Evolutionary conservation across 2,888 invertebrate species (phyloP).

Genomic region (Abrostola triplasia): DNA sequence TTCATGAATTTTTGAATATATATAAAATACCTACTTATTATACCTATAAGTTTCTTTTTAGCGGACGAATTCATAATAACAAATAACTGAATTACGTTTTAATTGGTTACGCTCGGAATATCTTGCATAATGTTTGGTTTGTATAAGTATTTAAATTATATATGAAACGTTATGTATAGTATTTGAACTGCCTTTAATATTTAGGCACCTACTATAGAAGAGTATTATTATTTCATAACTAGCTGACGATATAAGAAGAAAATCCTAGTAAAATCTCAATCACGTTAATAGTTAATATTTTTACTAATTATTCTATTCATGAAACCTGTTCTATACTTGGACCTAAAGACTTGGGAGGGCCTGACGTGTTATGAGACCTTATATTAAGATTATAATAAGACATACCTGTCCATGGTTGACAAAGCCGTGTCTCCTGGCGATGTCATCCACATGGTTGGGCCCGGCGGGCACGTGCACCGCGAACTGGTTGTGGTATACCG

Average conservation of each 20-base stretch:
- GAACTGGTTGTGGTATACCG: conserved; percentile 93
- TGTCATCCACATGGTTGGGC: conserved; percentile 90
- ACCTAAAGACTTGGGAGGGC: too few relatives aligned
- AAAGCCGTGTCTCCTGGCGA: conserved; percentile 96
- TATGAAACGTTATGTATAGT: background rate
- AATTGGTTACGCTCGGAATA: conserved; percentile 47
- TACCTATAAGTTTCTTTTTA: background rate
- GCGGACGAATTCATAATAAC: conserved; percentile 15
- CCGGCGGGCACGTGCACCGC: conserved; percentile 95
- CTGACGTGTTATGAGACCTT: too few relatives aligned
- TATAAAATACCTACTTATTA: background rate
- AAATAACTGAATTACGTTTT: conserved; percentile 40
- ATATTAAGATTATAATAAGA: too few relatives aligned
- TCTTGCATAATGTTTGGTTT: conserved; percentile 25
- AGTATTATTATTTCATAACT: too few relatives aligned
- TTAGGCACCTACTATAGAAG: too few relatives aligned
- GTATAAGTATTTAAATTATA: conserved; percentile 16
- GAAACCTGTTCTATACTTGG: too few relatives aligned
- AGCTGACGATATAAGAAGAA: too few relatives aligned
- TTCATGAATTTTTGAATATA: background rate
- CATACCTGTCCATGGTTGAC: conserved; percentile 96
- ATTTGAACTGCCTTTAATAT: background rate
- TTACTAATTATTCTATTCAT: too few relatives aligned
- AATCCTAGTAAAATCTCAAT: too few relatives aligned
- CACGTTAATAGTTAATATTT: too few relatives aligned